Evolutionary conservation across 2,888 invertebrate genomes (phyloP).

Genomic region (Athalia circularis): DNA sequence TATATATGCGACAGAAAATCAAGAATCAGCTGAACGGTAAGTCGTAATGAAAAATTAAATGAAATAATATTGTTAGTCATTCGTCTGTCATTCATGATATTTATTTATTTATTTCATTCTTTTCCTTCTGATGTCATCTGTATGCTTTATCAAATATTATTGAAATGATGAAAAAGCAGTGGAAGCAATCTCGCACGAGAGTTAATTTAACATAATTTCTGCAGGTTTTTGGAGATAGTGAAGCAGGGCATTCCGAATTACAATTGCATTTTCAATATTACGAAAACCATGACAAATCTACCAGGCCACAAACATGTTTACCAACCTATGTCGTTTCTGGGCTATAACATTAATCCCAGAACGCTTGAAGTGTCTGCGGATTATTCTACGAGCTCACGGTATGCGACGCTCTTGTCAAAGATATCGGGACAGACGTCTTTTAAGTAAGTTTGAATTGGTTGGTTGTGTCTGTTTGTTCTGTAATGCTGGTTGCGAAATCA

Average conservation of each 20-base stretch:
- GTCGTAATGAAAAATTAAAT: not conserved
- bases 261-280: not conserved
- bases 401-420: slow-evolving; percentile 10
- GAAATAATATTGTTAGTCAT: not conserved
- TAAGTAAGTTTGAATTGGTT: slow-evolving; percentile 1
- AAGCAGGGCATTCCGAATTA: not conserved
- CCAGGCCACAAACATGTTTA: not conserved
- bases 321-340: slow-evolving; percentile 8
- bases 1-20: slow-evolving; percentile 20
- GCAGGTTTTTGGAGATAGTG: slow-evolving; percentile 16
- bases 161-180: too few relatives aligned
- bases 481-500: not conserved
- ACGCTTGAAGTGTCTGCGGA: slow-evolving; percentile 12
- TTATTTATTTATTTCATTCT: not conserved
- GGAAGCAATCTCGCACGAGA: too few relatives aligned
- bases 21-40: slow-evolving; percentile 34
- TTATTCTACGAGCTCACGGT: slow-evolving; percentile 20
- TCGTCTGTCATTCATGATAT: not conserved
- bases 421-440: not conserved
- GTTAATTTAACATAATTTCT: not conserved
- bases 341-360: slow-evolving; percentile 14
- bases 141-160: not conserved
- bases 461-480: not conserved
- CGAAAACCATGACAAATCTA: slow-evolving; percentile 9
- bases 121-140: not conserved